Base-by-base conservation (phyloP, 1,140 invertebrate genomes). In the Oreohelix idahoensis region DNA sequence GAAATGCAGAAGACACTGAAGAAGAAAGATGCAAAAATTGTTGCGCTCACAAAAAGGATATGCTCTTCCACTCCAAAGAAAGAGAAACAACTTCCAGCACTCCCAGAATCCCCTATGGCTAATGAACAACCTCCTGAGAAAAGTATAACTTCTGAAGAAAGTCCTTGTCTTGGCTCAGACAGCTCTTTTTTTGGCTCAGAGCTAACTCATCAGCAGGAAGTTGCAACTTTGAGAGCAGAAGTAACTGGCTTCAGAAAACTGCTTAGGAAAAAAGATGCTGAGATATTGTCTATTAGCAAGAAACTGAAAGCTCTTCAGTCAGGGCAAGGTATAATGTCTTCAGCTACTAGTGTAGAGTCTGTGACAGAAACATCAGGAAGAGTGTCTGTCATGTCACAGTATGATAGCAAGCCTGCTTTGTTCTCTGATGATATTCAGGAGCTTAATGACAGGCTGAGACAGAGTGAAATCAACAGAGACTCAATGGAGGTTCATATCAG, bases 21-120 rank as follows among this genome's bases (percentile, higher is more conserved):
- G 73, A 87, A 85, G 74, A 84, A 84, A 79, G 86, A 87, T 70
- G 86, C 86, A 0, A 84, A 74, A 79, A 70, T 85, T 70, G 49
- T 63, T 26, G 75, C 70, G 26, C 32, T 87, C 1, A 84, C 75
- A 36, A 84, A 85, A 51, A 66, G 83, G 63, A 35, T 85, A 51
- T 79, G 26, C n/a, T 63, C 71, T n/a, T 79, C 78, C 4, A 74
- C 70, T 20, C 79, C 69, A 73, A 81, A 81, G 70, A 81, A 81
- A 53, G 45, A 73, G 42, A 39, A 70, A 35, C 23, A 42, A 35
- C 23, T 79, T 15, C 78, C 36, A 20, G 38, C 53, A 36, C 78
- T 79, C 23, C 63, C 78, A 66, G 78, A 79, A 29, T 79, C 76
- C 38, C 53, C 35, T 35, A 26, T 79, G 29, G 53, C 38, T 15